Base-by-base conservation (phyloP, 64 coral and sea anemone species). In the Actinia equina region DNA sequence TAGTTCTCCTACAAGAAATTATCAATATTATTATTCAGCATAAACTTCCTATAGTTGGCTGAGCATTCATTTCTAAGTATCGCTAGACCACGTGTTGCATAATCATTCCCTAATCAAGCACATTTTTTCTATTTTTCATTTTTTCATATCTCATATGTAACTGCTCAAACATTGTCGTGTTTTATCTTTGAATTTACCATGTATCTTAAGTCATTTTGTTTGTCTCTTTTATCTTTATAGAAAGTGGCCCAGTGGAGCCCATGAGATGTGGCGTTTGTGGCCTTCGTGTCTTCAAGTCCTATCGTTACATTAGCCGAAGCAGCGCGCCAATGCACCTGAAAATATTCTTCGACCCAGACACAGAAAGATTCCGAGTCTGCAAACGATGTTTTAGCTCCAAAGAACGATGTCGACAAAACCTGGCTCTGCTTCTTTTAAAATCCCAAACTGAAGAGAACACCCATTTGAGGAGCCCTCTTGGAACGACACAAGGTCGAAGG, bases 221-320 rank as follows among this genome's bases (percentile, higher is more conserved):
- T 15, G 64, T 71, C 19, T 87, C 1, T 83, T 52, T 46, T 46
- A 19, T 54, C 63, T 53, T 53, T n/a, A 13, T 5, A 65, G 43
- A 52, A 23, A 65, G 62, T 23, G 67, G 83, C 22, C 89, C 77
- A 20, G 60, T 61, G 18, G 43, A 87, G 57, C 94, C 91, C 16
- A 71, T 90, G 85, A 92, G 94, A 84, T 96, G 94, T 51, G 91
- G 91, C 59, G 94, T 96, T n/a, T 96, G 94, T 84, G 94, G 91
- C 11, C 77, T 96, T 4, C 91, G 94, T 87, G 94, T 86, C 4
- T 96, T 87, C 59, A 96, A 96, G 56, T 96, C 94, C 8, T 96
- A 96, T 42, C 94, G 94, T 53, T 96, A 89, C 79, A 77, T 90
- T 37, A 96, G 80, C 44, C 88, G 92, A 52, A 87, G 90, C 14